These are phyloP conservation scores for Epinotia bilunana DNA, from an alignment of 2,888 invertebrate genomes.

Conservation along the genomic window DNA sequence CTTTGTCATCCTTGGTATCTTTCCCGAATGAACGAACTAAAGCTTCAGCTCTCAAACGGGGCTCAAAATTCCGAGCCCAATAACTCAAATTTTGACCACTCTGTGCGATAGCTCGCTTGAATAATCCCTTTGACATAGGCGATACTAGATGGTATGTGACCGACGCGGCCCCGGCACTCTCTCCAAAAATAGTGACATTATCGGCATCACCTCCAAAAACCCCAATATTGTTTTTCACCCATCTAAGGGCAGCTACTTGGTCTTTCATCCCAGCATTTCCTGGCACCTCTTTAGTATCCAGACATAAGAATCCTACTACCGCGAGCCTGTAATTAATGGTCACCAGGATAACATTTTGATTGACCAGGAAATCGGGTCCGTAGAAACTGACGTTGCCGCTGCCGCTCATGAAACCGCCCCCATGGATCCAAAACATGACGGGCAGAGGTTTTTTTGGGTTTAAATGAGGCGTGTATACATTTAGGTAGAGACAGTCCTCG, in stretches of 20 bases:
- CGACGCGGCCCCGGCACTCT: slow-evolving; percentile 50
- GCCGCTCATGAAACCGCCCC: slow-evolving; percentile 53
- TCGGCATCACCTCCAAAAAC: slow-evolving; percentile 57
- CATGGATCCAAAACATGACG: slow-evolving; percentile 58
- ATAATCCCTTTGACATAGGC: slow-evolving; percentile 51
- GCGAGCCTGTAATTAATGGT: slow-evolving; percentile 58
- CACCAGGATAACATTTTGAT: slow-evolving; percentile 55
- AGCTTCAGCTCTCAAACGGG: slow-evolving; percentile 65
- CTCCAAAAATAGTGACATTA: slow-evolving; percentile 58
- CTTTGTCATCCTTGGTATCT: slow-evolving; percentile 42
- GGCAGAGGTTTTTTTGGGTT: slow-evolving; percentile 51
- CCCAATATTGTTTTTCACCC: slow-evolving; percentile 54
- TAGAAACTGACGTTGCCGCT: slow-evolving; percentile 53
- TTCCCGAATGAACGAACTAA: slow-evolving; percentile 36
- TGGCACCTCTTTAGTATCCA: slow-evolving; percentile 56
- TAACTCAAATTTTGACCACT: slow-evolving; percentile 85
- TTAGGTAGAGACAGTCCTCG: slow-evolving; percentile 59
- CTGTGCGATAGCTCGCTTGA: slow-evolving; percentile 81
- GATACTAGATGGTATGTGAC: slow-evolving; percentile 50
- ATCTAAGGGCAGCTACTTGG: slow-evolving; percentile 57
- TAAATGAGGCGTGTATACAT: slow-evolving; percentile 56
- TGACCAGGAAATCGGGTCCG: slow-evolving; percentile 57
- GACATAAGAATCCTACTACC: slow-evolving; percentile 56
- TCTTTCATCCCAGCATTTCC: slow-evolving; percentile 62
- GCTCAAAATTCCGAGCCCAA: slow-evolving; percentile 77